Base-by-base conservation (phyloP, 1,140 invertebrate genomes). In the Oedothorax gibbosus region DNA sequence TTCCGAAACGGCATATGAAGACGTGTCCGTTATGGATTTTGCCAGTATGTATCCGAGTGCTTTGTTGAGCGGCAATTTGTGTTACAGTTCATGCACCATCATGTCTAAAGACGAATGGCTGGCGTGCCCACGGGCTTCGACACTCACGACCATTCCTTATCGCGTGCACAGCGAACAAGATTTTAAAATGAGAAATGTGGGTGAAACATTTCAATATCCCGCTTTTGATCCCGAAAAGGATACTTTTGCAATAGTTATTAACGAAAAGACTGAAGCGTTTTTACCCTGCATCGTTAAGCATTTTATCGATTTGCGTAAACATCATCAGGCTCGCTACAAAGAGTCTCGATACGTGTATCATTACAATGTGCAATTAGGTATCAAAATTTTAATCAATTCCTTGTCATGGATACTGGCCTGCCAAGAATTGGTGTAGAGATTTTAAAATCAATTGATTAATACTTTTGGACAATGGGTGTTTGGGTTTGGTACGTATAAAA, bases 361-460 rank as follows among this genome's bases (percentile, higher is more conserved):
- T 64, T 72, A 82, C 57, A 82, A 82, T 53, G 68, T n/a, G 15
- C 69, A 82, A 35, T 10, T 72, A 0, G 14, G 56, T 12, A 73
- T 82, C 0, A 82, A 82, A 54, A 72, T 73, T 64, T 51, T 73
- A 51, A 64, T 82, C 56, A 73, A 82, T 53, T 82, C 69, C 0
- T n/a, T 82, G 5, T 82, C 71, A 9, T 66, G 79, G 3, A 49
- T 73, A 0, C 71, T 73, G 56, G 79, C 68, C 2, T 60, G 18
- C n/a, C 71, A 82, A 15, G 56, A 82, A 14, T 82, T 66, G 1
- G n/a, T 35, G 1, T 0, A 73, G 0, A 2, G 53, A 21, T 6
- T 20, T 7, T 0, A 0, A 12, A 9, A 73, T 1, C 1, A 73
- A 7, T 21, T 18, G 10, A 21, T 57, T 0, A 10, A 57, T 7